phyloP scores from a whole-genome alignment of 1,140 invertebrate species.

The Drosophila equinoxialis region DNA sequence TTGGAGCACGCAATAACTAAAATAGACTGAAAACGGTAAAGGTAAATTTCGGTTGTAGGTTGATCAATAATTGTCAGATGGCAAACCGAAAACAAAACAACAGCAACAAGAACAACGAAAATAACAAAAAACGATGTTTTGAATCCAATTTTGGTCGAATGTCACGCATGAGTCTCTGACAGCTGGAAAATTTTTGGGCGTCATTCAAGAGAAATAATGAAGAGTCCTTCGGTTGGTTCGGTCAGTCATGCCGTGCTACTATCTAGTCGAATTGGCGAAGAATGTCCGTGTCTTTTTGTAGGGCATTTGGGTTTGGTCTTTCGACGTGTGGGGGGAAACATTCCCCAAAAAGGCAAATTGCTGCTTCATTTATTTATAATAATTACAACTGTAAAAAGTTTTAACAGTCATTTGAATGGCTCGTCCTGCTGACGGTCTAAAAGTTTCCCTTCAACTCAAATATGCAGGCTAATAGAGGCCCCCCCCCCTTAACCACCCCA shows the following conservation, averaged over 20 bases:
- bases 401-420: constrained; percentile 72
- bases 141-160: background rate
- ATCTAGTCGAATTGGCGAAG: background rate
- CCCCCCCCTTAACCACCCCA: constrained; percentile 17
- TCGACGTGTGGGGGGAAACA: background rate
- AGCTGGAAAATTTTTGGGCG: background rate
- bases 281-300: constrained; percentile 6
- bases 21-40: background rate
- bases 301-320: background rate
- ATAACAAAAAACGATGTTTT: background rate
- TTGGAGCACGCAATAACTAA: constrained; percentile 3
- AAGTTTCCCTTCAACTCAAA: constrained; percentile 41
- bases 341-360: constrained; percentile 54
- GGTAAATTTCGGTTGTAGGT: background rate
- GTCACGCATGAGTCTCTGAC: constrained; percentile 10
- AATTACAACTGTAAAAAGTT: constrained; percentile 80
- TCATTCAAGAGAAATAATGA: constrained; percentile 9
- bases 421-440: constrained; percentile 40
- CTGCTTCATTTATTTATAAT: constrained; percentile 81
- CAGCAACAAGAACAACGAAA: background rate
- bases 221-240: background rate
- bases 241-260: background rate
- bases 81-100: background rate
- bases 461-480: constrained; percentile 72
- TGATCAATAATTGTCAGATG: constrained; percentile 13